Conservation (phyloP, 2,113 vertebrate genomes). For the Pollachius pollachius region DNA sequence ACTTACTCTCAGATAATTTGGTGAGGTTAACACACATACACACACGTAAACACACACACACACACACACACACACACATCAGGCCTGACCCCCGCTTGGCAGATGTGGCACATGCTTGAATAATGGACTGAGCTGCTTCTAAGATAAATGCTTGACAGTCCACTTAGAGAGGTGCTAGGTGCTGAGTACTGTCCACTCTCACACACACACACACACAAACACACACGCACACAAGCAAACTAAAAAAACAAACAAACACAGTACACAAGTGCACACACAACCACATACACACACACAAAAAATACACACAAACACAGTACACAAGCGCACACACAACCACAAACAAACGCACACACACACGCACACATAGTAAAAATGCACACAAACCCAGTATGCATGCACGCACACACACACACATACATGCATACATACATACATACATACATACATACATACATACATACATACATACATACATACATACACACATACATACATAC, state of each 20-base stretch:
- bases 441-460: too few species aligned
- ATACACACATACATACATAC: too few species aligned
- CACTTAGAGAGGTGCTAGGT: constrained; percentile 33
- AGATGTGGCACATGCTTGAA: constrained; percentile 47
- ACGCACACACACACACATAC: too few species aligned
- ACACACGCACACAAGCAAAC: constrained; percentile 7
- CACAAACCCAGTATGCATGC: too few species aligned
- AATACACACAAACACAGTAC: neutral
- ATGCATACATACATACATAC: too few species aligned
- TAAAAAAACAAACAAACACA: constrained; percentile 1
- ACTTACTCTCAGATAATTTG: constrained; percentile 30
- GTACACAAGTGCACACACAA: constrained; percentile 7
- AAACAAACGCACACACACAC: neutral
- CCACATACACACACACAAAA: constrained; percentile 11
- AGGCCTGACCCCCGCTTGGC: constrained; percentile 31
- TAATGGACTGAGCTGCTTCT: constrained; percentile 47
- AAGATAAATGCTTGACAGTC: constrained; percentile 52
- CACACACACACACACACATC: neutral
- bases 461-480: too few species aligned
- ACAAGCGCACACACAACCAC: neutral
- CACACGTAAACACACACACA: constrained; percentile 8
- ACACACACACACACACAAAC: constrained; percentile 14
- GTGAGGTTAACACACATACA: constrained; percentile 8
- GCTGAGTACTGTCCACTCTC: constrained; percentile 17
- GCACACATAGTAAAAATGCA: neutral